A percentile compares a stretch with the other conserved stretches of the same genome.
Conservation (phyloP, 2,888 invertebrate species). For the Athalia rosae region DNA sequence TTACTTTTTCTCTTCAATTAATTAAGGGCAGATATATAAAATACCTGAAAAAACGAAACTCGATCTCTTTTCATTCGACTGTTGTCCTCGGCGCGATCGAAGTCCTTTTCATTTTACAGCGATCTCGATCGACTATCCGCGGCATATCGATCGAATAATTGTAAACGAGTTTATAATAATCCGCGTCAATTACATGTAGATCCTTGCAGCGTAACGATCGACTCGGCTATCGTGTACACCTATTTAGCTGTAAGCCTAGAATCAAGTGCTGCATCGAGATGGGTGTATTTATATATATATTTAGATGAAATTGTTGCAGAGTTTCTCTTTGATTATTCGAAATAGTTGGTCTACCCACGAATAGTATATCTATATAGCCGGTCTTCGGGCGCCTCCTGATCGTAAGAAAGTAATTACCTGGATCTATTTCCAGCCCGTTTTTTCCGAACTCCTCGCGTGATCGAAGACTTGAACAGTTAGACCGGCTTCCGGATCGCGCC, state of each 20-base stretch:
- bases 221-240: too few relatives aligned
- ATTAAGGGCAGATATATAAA: background rate
- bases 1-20: background rate
- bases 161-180: too few relatives aligned
- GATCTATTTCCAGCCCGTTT: conserved; percentile 42
- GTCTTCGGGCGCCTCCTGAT: conserved; percentile 30
- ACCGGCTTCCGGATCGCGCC: conserved; percentile 33
- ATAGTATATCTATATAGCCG: conserved; percentile 1
- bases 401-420: conserved; percentile 45
- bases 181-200: too few relatives aligned
- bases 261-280: too few relatives aligned
- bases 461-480: conserved; percentile 37
- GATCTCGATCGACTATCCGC: too few relatives aligned
- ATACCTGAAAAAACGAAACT: too few relatives aligned
- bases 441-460: conserved; percentile 25
- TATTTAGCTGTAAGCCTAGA: too few relatives aligned
- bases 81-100: too few relatives aligned
- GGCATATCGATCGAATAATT: too few relatives aligned
- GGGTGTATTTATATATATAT: conserved; percentile 56
- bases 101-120: too few relatives aligned
- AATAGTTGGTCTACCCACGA: conserved; percentile 31
- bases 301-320: conserved; percentile 66
- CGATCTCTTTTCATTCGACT: too few relatives aligned
- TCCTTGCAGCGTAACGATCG: too few relatives aligned
- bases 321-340: conserved; percentile 63